Conservation (phyloP, 2,888 invertebrate genomes). For the Drosophila anceps region DNA sequence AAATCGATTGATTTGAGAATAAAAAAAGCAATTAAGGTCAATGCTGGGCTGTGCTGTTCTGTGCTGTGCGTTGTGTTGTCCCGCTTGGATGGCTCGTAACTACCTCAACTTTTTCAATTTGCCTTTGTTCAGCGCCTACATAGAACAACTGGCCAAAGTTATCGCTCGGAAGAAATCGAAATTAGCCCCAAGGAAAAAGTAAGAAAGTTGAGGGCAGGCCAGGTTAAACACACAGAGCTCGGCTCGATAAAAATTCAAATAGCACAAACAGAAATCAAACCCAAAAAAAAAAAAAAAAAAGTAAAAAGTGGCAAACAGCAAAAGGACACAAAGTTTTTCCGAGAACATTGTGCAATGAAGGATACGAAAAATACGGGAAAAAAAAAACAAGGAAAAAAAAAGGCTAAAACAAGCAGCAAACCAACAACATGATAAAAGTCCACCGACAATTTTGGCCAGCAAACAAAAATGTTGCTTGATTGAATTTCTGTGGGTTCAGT, state of each 20-base stretch:
- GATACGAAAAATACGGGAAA: constrained; percentile 19
- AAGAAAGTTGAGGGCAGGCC: not conserved
- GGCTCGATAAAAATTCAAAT: constrained; percentile 75
- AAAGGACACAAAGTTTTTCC: constrained; percentile 27
- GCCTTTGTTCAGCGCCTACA: constrained; percentile 33
- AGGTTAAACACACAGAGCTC: constrained; percentile 14
- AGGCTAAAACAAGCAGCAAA: constrained; percentile 42
- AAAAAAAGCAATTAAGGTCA: constrained; percentile 71
- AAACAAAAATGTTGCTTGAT: constrained; percentile 35
- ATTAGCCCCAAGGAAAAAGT: constrained; percentile 28
- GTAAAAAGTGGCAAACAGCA: not conserved
- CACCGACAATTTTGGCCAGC: constrained; percentile 6
- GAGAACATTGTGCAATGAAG: constrained; percentile 34
- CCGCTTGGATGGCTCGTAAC: constrained; percentile 51
- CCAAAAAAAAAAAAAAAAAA: constrained; percentile 16
- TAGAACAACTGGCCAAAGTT: constrained; percentile 57
- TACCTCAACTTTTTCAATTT: constrained; percentile 78
- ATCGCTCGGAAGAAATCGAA: constrained; percentile 67
- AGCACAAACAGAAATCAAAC: constrained; percentile 45
- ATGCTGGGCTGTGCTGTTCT: constrained; percentile 15
- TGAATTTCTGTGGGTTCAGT: constrained; percentile 47
- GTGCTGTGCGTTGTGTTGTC: constrained; percentile 30
- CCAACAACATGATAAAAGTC: constrained; percentile 14
- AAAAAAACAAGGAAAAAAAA: constrained; percentile 6
- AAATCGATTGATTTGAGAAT: constrained; percentile 60